A percentile compares a stretch with the other conserved stretches of the same genome.
These are phyloP conservation scores for Mesorhabditis sp. DNA, from an alignment of 2,888 invertebrate genomes.

Conservation along the genomic window DNA sequence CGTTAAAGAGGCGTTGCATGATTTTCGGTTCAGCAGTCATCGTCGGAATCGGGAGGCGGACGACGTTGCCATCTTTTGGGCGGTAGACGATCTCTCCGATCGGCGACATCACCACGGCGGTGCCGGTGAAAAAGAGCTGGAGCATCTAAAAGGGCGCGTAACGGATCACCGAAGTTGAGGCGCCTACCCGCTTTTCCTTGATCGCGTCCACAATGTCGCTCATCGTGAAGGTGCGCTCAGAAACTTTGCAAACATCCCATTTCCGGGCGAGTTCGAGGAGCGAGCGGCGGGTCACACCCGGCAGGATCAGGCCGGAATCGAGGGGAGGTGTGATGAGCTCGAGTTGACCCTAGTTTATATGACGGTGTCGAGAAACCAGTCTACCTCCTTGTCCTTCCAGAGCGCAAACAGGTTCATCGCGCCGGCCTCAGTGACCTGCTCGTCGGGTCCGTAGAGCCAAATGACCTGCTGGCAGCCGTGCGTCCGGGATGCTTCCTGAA, in stretches of 20 bases:
- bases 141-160: constrained; percentile 69
- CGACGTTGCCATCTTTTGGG: constrained; percentile 15
- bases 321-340: constrained; percentile 88
- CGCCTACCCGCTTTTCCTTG: constrained; percentile 76
- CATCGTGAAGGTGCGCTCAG: constrained; percentile 81
- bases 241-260: constrained; percentile 78
- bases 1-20: constrained; percentile 72
- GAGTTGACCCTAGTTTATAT: constrained; percentile 71
- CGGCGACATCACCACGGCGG: constrained; percentile 89
- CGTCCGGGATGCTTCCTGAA: constrained; percentile 4
- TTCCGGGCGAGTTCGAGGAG: constrained; percentile 75
- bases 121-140: constrained; percentile 93
- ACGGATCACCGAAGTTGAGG: background rate
- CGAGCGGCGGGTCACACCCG: constrained; percentile 85
- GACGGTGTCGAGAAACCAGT: constrained; percentile 61
- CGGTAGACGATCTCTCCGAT: constrained; percentile 77
- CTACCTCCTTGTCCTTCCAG: constrained; percentile 78
- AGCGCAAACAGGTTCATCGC: constrained; percentile 95
- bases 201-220: constrained; percentile 71
- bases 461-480: constrained; percentile 76
- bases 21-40: constrained; percentile 71
- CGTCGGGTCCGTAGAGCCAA: constrained; percentile 89
- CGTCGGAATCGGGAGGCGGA: constrained; percentile 60
- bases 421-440: constrained; percentile 92
- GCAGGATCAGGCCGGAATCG: constrained; percentile 79